Conservation (phyloP, 2,888 invertebrate species). For the Epistrophe grossulariae region DNA sequence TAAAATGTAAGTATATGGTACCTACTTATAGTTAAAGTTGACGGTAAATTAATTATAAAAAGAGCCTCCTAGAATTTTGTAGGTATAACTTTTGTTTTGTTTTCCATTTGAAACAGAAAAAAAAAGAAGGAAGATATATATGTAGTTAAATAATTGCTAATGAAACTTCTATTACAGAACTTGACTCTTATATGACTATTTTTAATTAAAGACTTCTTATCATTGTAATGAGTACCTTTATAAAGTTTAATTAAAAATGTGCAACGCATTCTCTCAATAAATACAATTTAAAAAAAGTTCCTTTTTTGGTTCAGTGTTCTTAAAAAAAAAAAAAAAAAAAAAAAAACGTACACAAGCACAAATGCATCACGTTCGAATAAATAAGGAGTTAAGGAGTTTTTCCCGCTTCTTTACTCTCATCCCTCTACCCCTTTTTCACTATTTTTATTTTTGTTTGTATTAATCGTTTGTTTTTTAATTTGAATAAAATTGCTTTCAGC, state of each 20-base stretch:
- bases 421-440: background rate
- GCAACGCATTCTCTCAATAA: constrained; percentile 1
- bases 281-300: background rate
- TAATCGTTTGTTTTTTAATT: constrained; percentile 47
- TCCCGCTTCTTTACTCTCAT: background rate
- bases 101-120: background rate
- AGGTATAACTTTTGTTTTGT: background rate
- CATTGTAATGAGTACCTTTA: constrained; percentile 6
- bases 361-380: constrained; percentile 28
- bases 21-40: background rate
- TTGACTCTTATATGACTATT: constrained; percentile 1
- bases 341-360: background rate
- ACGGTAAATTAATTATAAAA: background rate
- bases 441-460: background rate
- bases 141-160: constrained; percentile 12
- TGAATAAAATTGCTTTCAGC: constrained; percentile 57
- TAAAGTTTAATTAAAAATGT: constrained; percentile 35
- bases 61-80: background rate
- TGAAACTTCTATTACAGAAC: constrained; percentile 3
- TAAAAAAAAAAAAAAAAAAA: constrained; percentile 8
- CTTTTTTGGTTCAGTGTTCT: constrained; percentile 18
- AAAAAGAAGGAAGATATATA: no score
- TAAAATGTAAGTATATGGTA: background rate
- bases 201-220: constrained; percentile 19
- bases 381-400: constrained; percentile 14